phyloP scores from a whole-genome alignment of 1,140 invertebrate species.

The Harpegnathos saltator region DNA sequence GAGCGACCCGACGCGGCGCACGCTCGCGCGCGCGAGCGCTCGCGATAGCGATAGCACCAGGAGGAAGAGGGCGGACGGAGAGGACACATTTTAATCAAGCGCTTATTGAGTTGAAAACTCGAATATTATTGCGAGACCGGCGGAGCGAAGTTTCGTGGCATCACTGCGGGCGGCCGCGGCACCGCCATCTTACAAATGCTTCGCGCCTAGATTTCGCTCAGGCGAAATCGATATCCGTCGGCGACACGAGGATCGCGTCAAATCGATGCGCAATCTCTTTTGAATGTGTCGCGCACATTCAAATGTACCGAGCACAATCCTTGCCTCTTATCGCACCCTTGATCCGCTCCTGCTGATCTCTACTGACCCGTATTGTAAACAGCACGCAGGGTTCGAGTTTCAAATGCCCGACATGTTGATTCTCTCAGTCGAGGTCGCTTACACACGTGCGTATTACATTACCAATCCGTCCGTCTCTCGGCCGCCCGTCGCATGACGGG shows the following conservation, averaged over 20 bases:
- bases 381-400: no score
- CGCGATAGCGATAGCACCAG: not conserved
- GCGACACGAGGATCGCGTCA: not conserved
- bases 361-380: no score
- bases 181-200: constrained; percentile 42
- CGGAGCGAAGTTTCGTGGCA: constrained; percentile 66
- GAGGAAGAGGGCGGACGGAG: not conserved
- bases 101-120: constrained; percentile 79
- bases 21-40: constrained; percentile 1
- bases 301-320: not conserved
- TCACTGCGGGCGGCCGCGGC: constrained; percentile 34
- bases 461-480: no score
- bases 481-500: no score
- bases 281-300: not conserved
- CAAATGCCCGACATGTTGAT: no score
- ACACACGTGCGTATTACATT: no score
- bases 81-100: constrained; percentile 81
- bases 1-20: constrained; percentile 43
- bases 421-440: no score
- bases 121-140: constrained; percentile 77
- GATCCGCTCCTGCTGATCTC: no score
- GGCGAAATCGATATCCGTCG: constrained; percentile 36
- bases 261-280: constrained; percentile 7
- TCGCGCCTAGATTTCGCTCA: constrained; percentile 28
- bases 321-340: not conserved